phyloP scores from a whole-genome alignment of 2,113 vertebrate species.

The Sapayoa aenigma region DNA sequence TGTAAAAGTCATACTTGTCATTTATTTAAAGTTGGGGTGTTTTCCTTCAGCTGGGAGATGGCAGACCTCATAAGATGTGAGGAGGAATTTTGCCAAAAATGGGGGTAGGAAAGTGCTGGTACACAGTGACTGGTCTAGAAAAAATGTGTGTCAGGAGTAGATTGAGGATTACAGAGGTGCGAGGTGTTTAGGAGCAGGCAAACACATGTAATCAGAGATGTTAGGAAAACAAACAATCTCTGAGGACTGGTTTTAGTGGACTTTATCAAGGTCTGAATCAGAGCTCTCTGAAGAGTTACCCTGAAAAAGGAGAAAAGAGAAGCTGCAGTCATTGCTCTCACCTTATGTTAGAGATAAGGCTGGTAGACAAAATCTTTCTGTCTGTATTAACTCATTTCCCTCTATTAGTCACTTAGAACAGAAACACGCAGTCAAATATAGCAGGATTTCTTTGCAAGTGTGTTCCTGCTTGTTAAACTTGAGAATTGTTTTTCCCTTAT shows the following conservation, averaged over 20 bases:
- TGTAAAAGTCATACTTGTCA: background rate
- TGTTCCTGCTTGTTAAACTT: constrained; percentile 12
- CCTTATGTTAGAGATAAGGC: background rate
- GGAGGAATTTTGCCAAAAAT: background rate
- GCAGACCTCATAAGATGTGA: background rate
- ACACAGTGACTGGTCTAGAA: background rate
- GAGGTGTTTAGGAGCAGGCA: background rate
- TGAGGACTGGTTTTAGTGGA: background rate
- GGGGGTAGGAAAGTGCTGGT: background rate
- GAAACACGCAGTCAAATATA: constrained; percentile 12
- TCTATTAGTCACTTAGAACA: constrained; percentile 18
- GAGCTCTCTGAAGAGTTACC: background rate
- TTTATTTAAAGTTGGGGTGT: background rate
- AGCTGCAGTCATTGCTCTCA: background rate
- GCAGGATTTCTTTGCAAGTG: constrained; percentile 11
- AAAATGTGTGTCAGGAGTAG: background rate
- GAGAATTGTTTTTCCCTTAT: constrained; percentile 54
- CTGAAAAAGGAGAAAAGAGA: background rate
- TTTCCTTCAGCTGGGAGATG: background rate
- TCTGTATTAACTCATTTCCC: background rate
- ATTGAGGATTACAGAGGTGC: background rate
- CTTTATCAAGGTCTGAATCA: constrained; percentile 9
- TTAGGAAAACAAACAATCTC: background rate
- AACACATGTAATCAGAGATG: background rate
- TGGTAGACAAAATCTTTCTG: background rate